phyloP scores from a whole-genome alignment of 2,797 vertebrate species.

The Coluber constrictor region DNA sequence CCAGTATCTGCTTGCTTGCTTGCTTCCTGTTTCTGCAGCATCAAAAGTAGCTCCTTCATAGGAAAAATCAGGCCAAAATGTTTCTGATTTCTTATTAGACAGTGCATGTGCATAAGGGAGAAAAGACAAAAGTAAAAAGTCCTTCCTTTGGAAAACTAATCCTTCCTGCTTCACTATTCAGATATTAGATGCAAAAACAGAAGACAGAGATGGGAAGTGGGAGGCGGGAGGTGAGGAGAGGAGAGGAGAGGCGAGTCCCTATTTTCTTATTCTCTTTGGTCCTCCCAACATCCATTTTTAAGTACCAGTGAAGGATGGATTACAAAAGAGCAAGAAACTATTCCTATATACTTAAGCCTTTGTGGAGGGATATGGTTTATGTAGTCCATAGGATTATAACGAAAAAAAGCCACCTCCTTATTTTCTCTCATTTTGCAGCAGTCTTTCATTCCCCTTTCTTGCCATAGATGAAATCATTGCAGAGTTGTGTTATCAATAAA shows the following conservation, averaged over 20 bases:
- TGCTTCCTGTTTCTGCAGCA: neutral
- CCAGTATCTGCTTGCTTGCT: neutral
- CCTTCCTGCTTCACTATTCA: neutral
- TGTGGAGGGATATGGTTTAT: neutral
- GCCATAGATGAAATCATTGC: neutral
- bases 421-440: neutral
- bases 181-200: neutral
- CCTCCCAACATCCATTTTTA: neutral
- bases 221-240: too few species aligned
- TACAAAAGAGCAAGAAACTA: neutral
- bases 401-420: neutral
- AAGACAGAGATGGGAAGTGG: neutral
- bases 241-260: too few species aligned
- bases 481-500: neutral
- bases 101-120: neutral
- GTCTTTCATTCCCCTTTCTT: neutral
- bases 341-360: neutral
- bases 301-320: neutral
- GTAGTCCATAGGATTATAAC: neutral
- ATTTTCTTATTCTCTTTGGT: neutral
- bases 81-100: neutral
- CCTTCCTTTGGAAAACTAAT: neutral
- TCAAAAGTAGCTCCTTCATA: neutral
- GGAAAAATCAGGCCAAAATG: neutral
- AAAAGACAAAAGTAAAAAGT: neutral